These are phyloP conservation scores for Tragulus kanchil DNA, from an alignment of 2,113 vertebrate species.

Conservation along the genomic window DNA sequence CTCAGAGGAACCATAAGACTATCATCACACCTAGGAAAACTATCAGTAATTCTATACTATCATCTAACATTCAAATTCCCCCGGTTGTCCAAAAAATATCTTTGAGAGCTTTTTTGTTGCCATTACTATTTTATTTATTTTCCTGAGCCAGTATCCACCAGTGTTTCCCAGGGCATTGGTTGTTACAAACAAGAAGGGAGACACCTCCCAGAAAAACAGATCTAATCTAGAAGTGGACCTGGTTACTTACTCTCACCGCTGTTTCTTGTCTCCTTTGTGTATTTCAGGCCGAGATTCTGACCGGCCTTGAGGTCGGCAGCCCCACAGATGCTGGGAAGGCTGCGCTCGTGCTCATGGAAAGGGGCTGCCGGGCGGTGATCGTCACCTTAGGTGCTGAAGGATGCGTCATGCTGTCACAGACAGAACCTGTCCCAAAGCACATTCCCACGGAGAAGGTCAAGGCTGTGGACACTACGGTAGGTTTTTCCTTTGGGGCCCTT, in stretches of 20 bases:
- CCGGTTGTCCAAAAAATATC: background rate
- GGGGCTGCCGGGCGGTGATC: slow-evolving; percentile 92
- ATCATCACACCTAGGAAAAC: slow-evolving; percentile 5
- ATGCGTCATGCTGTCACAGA: slow-evolving; percentile 91
- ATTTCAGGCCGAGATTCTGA: slow-evolving; percentile 96
- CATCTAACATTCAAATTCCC: background rate
- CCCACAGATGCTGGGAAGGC: slow-evolving; percentile 90
- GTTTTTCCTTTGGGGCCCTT: slow-evolving; percentile 80
- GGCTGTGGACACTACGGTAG: slow-evolving; percentile 96
- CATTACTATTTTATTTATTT: slow-evolving; percentile 26
- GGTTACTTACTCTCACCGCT: background rate
- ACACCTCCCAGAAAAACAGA: background rate
- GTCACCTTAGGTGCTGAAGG: slow-evolving; percentile 95
- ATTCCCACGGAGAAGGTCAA: slow-evolving; percentile 90
- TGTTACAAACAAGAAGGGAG: background rate
- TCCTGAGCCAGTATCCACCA: background rate
- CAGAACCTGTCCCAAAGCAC: slow-evolving; percentile 89
- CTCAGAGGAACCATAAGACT: background rate
- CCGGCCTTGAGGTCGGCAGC: slow-evolving; percentile 87
- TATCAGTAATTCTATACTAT: background rate
- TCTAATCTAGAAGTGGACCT: background rate
- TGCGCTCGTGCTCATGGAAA: slow-evolving; percentile 88
- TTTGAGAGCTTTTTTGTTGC: background rate
- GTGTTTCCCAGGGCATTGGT: background rate
- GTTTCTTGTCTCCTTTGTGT: slow-evolving; percentile 22